Evolutionary conservation across 2,888 invertebrate species (phyloP).

Genomic region (Drosophila cognata): DNA sequence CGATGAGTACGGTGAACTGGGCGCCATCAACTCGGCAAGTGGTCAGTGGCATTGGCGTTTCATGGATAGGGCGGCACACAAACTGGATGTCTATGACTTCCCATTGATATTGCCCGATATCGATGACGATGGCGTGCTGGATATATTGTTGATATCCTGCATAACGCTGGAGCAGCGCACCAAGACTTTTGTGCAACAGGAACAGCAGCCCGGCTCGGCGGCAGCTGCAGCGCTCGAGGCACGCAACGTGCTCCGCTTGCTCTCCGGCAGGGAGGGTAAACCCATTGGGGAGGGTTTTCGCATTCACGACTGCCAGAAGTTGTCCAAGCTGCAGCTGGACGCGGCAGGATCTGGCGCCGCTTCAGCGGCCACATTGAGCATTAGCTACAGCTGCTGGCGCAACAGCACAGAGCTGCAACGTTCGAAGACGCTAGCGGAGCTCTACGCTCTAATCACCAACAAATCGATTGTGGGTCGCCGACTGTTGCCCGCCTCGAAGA

Average conservation of each 20-base stretch:
- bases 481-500: conserved; percentile 82
- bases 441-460: conserved; percentile 85
- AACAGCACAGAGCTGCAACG: conserved; percentile 87
- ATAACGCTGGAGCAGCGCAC: conserved; percentile 80
- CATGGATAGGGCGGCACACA: conserved; percentile 80
- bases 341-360: conserved; percentile 37
- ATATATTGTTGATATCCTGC: conserved; percentile 88
- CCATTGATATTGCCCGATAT: conserved; percentile 90
- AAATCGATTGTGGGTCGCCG: conserved; percentile 81
- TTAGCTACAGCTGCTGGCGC: conserved; percentile 87
- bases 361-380: conserved; percentile 35
- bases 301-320: conserved; percentile 87
- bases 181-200: conserved; percentile 65
- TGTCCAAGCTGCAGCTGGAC: conserved; percentile 87
- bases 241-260: conserved; percentile 88
- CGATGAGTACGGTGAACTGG: conserved; percentile 89
- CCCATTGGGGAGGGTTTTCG: conserved; percentile 88
- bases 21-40: conserved; percentile 87
- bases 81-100: conserved; percentile 88
- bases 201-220: conserved; percentile 45
- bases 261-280: conserved; percentile 90
- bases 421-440: conserved; percentile 84
- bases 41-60: conserved; percentile 87
- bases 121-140: conserved; percentile 89
- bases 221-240: conserved; percentile 66